Base-by-base conservation (phyloP, 2,113 vertebrate genomes). In the Polypterus bichir region DNA sequence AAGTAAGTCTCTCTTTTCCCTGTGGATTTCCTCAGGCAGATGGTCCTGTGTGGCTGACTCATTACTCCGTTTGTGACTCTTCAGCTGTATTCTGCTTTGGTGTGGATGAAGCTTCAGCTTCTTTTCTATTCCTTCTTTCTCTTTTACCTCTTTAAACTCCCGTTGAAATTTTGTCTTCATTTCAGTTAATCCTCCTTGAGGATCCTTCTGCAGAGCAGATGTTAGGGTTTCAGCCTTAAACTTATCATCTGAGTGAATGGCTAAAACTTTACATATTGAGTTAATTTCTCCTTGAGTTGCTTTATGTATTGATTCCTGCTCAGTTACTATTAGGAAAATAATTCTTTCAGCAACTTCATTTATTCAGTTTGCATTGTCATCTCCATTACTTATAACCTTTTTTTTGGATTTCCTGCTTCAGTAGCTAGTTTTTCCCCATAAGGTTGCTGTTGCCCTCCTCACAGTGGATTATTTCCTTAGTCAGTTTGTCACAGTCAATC, bases 111-210 rank as follows among this genome's bases (percentile, higher is more conserved):
- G 78, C 63, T 72, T 79, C n/a, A 92, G 73, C 51, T 74, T 88
- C 67, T 80, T 81, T 63, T 92, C 90, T 69, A 77, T 81, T 44
- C 46, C 77, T 62, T 87, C 86, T 54, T 83, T 76, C 64, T 94
- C 92, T 44, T 75, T 86, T 71, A 90, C 76, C 68, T 98, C 94
- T 70, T 93, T 90, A 11, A 89, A 88, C 48, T 97, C 79, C 94
- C 91, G 97, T 56, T 88, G 83, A 69, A 91, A 81, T 57, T 91
- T 90, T 56, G 84, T 88, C 88, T 98, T 96, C 69, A 88, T 90
- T 78, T 98, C 94, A 69, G 92, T 91, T 51, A 95, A 75, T 94
- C 94, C 97, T 66, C 79, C 81, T 76, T 93, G 91, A 70, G 89
- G 85, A 66, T 97, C 92, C 70, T 77, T 89, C 66, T 78, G 83